Evolutionary conservation across 1,140 invertebrate genomes (phyloP).

Genomic region (Drosophila jambulina): DNA sequence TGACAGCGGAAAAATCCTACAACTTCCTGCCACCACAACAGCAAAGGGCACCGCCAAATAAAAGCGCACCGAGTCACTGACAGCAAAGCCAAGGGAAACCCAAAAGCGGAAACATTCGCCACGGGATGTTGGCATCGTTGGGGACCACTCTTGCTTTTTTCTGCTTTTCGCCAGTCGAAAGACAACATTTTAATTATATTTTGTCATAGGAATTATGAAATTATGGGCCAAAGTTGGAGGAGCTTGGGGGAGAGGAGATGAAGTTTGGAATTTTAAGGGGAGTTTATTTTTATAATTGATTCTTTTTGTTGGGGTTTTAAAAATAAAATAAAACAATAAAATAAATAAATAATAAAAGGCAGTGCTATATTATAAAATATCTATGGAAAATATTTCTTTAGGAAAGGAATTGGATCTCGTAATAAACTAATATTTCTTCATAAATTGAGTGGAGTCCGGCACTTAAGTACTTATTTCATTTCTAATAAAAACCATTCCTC

Average conservation of each 20-base stretch:
- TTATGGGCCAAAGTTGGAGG: slow-evolving; percentile 5
- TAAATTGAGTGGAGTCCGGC: background rate
- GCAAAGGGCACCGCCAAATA: slow-evolving; percentile 25
- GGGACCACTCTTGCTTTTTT: slow-evolving; percentile 9
- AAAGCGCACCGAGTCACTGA: slow-evolving; percentile 12
- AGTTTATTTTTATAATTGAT: slow-evolving; percentile 3
- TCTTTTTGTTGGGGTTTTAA: background rate
- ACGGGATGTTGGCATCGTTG: slow-evolving; percentile 61
- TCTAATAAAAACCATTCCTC: background rate
- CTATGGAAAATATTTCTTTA: background rate
- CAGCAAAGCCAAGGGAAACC: slow-evolving; percentile 27
- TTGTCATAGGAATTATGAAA: slow-evolving; percentile 44
- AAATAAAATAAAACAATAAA: no score
- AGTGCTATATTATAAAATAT: background rate
- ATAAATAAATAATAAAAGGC: background rate
- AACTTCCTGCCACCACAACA: slow-evolving; percentile 75
- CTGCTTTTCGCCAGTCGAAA: slow-evolving; percentile 9
- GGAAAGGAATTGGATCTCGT: background rate
- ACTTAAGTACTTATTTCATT: background rate
- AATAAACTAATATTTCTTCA: background rate
- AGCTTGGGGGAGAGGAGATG: background rate
- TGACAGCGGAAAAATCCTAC: slow-evolving; percentile 83
- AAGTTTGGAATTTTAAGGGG: background rate
- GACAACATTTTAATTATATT: slow-evolving; percentile 76
- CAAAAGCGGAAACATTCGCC: slow-evolving; percentile 67